Evolutionary conservation across 1,140 invertebrate species (phyloP), one percentile per base, ranked within the genome.

Genomic region (Campodea augens): DNA sequence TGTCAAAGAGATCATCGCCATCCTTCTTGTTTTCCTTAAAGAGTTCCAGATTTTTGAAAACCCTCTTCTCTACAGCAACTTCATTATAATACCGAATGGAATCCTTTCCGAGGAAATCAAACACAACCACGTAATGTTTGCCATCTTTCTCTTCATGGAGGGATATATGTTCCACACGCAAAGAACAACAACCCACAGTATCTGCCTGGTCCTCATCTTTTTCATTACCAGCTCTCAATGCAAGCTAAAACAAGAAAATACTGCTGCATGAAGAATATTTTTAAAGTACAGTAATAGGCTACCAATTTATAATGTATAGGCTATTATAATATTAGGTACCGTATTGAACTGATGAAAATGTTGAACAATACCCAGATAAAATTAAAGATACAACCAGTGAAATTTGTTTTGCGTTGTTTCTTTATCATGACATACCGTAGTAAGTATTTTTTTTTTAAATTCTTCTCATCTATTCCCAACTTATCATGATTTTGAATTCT

Each of bases 201-300:
- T 98, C 95, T 0, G 89, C 89, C 63, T 96, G 91, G 63, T 98
- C 93, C 64, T 96, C 93, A 60, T 99, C 96, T 63, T 99, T 99
- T 65, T 99, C 96, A 62, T 99, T 99, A 69, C 96, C 92, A 54
- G 93, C 96, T 75, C 96, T 89, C 50, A 99, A 72, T 12, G 96
- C 96, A 32, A 99, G 67, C 66, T 77, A 51, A 21, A 56, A 54
- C 44, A 49, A n/a, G n/a, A n/a, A n/a, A n/a, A n/a, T n/a, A n/a
- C n/a, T n/a, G n/a, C n/a, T n/a, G n/a, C n/a, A n/a, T 32, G 18
- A 41, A 44, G 13, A 32, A 10, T 25, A 12, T n/a, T n/a, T n/a
- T n/a, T n/a, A n/a, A n/a, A n/a, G n/a, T n/a, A n/a, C n/a, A n/a
- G n/a, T n/a, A n/a, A n/a, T n/a, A n/a, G n/a, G n/a, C n/a, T n/a